A percentile compares a stretch with the other conserved stretches of the same genome.
phyloP scores from a whole-genome alignment of 2,888 invertebrate species.

The Alitta virens region DNA sequence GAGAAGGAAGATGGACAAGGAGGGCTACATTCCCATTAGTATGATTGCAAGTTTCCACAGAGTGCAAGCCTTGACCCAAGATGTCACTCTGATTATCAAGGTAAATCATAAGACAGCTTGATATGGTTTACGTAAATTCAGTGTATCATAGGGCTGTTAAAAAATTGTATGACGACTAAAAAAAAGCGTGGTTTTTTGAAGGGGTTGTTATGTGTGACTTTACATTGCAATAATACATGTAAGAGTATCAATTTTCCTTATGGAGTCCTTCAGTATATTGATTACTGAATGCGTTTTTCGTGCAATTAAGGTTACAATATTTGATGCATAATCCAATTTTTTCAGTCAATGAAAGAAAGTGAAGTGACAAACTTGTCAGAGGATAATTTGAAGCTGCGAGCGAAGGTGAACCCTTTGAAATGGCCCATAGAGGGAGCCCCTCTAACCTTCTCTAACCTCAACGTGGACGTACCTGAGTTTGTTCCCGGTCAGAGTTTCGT shows the following conservation, averaged over 20 bases:
- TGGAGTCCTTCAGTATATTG: too few relatives aligned
- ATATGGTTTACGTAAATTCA: too few relatives aligned
- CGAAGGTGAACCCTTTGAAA: constrained; percentile 73
- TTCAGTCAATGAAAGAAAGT: constrained; percentile 72
- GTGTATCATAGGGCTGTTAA: too few relatives aligned
- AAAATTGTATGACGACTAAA: too few relatives aligned
- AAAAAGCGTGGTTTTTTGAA: not conserved
- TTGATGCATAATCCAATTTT: too few relatives aligned
- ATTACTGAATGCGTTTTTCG: too few relatives aligned
- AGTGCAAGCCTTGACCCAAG: constrained; percentile 81
- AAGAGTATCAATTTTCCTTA: too few relatives aligned
- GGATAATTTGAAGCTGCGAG: constrained; percentile 75
- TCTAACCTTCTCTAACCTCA: constrained; percentile 59
- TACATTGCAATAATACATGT: not conserved
- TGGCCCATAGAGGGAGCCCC: constrained; percentile 70
- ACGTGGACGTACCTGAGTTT: constrained; percentile 85
- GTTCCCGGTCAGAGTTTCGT: constrained; percentile 63
- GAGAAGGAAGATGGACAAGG: constrained; percentile 90
- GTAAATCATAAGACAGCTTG: too few relatives aligned
- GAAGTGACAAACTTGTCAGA: constrained; percentile 75
- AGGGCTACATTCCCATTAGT: constrained; percentile 89
- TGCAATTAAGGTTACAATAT: too few relatives aligned
- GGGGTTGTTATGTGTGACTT: not conserved
- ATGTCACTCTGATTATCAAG: constrained; percentile 78
- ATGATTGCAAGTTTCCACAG: constrained; percentile 95